Conservation (phyloP, 2,888 invertebrate genomes). For the Temnothorax rugatulus region DNA sequence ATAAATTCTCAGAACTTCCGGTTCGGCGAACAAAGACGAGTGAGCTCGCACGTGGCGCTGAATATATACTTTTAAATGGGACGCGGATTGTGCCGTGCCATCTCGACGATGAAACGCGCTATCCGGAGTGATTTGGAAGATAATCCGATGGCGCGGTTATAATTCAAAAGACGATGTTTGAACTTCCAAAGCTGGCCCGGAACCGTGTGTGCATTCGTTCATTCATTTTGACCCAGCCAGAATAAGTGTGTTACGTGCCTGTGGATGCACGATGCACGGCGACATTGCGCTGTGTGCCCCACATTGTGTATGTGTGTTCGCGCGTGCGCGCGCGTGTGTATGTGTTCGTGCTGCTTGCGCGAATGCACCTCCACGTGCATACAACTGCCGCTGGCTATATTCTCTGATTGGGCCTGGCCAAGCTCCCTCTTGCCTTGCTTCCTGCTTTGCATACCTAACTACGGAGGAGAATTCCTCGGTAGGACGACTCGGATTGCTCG, state of each 20-base stretch:
- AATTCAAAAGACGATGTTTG: slow-evolving; percentile 77
- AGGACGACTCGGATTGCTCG: slow-evolving; percentile 65
- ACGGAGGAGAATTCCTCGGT: slow-evolving; percentile 73
- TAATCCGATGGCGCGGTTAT: slow-evolving; percentile 73
- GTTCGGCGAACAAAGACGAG: slow-evolving; percentile 7
- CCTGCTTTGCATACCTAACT: slow-evolving; percentile 82
- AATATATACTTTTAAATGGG: slow-evolving; percentile 14
- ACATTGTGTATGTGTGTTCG: background rate
- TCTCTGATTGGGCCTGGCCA: slow-evolving; percentile 79
- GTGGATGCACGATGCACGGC: background rate
- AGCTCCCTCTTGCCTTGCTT: slow-evolving; percentile 73
- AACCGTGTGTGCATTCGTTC: slow-evolving; percentile 65
- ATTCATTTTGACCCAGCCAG: slow-evolving; percentile 60
- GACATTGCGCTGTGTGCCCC: background rate
- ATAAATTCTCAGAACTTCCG: slow-evolving; percentile 22
- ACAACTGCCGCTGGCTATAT: slow-evolving; percentile 69
- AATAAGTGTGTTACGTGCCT: slow-evolving; percentile 36
- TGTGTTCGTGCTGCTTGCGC: slow-evolving; percentile 1
- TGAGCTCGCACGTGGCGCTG: slow-evolving; percentile 3
- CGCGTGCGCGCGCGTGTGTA: slow-evolving; percentile 17
- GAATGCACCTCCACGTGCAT: slow-evolving; percentile 50
- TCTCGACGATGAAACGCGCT: slow-evolving; percentile 25
- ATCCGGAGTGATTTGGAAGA: slow-evolving; percentile 73
- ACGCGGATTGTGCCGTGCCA: background rate
- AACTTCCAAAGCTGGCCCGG: slow-evolving; percentile 68